Evolutionary conservation across 2,797 vertebrate genomes (phyloP).

Genomic region (Bovichtus diacanthus): DNA sequence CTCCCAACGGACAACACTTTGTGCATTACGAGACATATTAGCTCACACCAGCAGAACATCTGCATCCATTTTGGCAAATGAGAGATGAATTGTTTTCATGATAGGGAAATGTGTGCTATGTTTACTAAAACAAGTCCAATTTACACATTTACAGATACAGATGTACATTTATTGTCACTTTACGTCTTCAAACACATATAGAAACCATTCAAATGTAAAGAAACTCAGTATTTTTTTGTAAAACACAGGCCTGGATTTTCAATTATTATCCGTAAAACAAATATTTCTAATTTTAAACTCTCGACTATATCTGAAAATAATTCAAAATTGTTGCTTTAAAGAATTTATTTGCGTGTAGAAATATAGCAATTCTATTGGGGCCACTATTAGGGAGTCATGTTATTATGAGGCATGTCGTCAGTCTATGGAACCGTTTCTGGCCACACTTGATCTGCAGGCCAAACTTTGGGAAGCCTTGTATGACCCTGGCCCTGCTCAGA

Average conservation of each 20-base stretch:
- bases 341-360: background rate
- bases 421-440: background rate
- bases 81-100: background rate
- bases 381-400: background rate
- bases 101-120: background rate
- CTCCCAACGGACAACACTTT: background rate
- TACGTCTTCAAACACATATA: background rate
- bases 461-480: slow-evolving; percentile 15
- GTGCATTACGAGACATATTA: background rate
- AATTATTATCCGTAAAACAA: background rate
- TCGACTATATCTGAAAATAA: background rate
- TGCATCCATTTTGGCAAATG: background rate
- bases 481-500: too few species aligned
- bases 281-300: background rate
- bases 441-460: background rate
- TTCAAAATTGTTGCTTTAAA: background rate
- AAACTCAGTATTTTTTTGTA: background rate
- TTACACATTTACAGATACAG: too few species aligned
- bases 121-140: too few species aligned
- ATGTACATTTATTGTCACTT: too few species aligned
- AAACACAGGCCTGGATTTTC: background rate
- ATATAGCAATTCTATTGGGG: background rate
- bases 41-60: background rate
- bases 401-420: background rate
- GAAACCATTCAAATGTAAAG: background rate